Evolutionary conservation across 2,113 vertebrate species (phyloP).

Genomic region (Excalfactoria chinensis): DNA sequence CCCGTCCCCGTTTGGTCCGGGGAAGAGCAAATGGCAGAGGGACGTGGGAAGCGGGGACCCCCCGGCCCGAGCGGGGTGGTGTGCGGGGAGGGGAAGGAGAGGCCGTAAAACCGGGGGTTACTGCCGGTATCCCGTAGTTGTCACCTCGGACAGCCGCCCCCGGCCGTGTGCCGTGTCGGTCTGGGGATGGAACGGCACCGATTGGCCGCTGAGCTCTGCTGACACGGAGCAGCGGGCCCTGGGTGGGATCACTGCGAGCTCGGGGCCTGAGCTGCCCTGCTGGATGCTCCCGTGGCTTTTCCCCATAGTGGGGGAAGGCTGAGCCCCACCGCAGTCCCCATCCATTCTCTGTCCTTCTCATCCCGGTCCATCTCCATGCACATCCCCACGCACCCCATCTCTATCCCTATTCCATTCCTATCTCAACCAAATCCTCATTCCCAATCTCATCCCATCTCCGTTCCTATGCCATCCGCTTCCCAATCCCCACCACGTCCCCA

Average conservation of each 20-base stretch:
- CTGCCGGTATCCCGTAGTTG: neutral
- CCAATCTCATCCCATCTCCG: neutral
- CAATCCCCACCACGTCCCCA: neutral
- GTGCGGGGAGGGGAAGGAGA: neutral
- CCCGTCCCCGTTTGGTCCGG: neutral
- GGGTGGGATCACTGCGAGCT: neutral
- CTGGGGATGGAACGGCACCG: neutral
- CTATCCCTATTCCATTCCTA: neutral
- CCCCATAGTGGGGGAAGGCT: neutral
- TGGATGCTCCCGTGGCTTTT: accelerated
- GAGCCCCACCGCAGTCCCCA: neutral
- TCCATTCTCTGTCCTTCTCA: neutral
- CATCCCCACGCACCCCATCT: neutral
- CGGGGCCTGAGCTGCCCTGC: accelerated
- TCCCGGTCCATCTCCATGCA: neutral
- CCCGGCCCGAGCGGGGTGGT: neutral
- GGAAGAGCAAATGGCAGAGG: neutral
- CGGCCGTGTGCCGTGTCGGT: accelerated
- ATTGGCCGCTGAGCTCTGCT: neutral
- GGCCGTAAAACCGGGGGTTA: neutral
- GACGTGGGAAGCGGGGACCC: neutral
- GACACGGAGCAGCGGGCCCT: accelerated
- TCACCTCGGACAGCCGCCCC: too few relatives aligned
- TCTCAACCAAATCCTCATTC: neutral
- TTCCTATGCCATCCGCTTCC: neutral